Conservation (phyloP, 2,888 invertebrate species). For the Cantharis flavilabris region DNA sequence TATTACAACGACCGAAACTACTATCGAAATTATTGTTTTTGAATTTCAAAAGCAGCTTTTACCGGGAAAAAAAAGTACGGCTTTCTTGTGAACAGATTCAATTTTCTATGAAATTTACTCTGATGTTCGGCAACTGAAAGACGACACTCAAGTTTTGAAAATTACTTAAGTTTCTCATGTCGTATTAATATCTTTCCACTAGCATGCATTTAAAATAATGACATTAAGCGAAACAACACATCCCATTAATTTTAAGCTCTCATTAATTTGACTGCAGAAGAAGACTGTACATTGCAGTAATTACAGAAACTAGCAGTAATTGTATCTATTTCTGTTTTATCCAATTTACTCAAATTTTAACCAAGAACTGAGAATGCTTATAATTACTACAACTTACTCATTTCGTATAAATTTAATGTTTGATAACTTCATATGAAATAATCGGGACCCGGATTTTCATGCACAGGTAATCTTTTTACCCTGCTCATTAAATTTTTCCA, state of each 20-base stretch:
- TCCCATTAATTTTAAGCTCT: conserved; percentile 35
- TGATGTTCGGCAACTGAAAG: background rate
- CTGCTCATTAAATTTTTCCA: too few species aligned
- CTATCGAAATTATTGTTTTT: background rate
- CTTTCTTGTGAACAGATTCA: background rate
- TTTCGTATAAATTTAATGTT: background rate
- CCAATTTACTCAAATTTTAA: background rate
- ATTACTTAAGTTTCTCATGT: background rate
- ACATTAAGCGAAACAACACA: conserved; percentile 26
- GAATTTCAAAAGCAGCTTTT: background rate
- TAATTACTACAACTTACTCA: background rate
- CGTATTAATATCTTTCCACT: background rate
- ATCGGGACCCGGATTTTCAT: background rate
- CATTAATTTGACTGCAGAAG: conserved; percentile 33
- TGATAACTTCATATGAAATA: background rate
- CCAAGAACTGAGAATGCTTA: background rate
- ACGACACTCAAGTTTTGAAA: background rate
- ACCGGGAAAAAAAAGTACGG: background rate
- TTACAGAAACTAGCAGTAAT: conserved; percentile 42
- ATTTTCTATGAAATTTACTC: background rate
- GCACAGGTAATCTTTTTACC: background rate
- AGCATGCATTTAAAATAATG: conserved; percentile 19
- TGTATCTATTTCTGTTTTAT: conserved; percentile 7
- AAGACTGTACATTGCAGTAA: conserved; percentile 28
- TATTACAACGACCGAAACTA: background rate